Percentiles rank a stretch among this genome's conserved stretches.
phyloP scores from a whole-genome alignment of 2,113 vertebrate species.

The Cyanoliseus patagonus region DNA sequence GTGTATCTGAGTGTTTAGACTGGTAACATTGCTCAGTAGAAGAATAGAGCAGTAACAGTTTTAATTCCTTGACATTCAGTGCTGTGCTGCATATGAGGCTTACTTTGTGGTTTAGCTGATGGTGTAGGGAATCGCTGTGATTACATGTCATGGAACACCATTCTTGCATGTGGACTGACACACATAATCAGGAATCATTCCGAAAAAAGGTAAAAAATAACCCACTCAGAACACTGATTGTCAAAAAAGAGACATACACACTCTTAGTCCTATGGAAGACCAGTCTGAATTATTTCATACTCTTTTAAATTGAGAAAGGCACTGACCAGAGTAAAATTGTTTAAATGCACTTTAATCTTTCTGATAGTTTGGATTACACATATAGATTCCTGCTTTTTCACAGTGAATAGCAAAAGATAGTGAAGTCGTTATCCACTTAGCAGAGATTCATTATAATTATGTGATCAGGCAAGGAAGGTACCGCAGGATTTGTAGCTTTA shows the following conservation, averaged over 20 bases:
- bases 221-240: neutral
- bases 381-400: neutral
- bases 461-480: neutral
- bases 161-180: neutral
- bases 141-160: neutral
- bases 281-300: neutral
- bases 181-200: neutral
- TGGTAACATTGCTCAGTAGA: neutral
- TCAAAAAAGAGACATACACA: neutral
- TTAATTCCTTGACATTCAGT: neutral
- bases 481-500: neutral
- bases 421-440: neutral
- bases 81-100: neutral
- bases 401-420: fast-evolving
- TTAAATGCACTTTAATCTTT: neutral
- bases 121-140: neutral
- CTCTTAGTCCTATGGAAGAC: neutral
- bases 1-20: neutral
- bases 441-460: neutral
- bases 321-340: neutral
- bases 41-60: neutral
- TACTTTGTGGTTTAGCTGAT: neutral
- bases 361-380: neutral
- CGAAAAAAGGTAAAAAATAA: neutral
- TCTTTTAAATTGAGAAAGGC: neutral